Evolutionary conservation across 2,113 vertebrate species (phyloP).

Genomic region (Ceyx melanurus): DNA sequence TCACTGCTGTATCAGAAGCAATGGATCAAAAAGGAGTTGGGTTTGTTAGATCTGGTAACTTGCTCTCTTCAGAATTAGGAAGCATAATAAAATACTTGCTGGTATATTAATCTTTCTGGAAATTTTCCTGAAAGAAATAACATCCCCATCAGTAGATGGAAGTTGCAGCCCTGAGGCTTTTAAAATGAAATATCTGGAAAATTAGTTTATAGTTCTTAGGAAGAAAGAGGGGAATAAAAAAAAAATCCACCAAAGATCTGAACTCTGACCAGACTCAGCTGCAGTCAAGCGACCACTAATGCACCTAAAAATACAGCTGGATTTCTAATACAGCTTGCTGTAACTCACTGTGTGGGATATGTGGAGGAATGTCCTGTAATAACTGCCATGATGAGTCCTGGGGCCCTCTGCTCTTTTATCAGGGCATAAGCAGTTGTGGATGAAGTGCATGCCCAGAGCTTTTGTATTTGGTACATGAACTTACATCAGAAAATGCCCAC

Average conservation of each 20-base stretch:
- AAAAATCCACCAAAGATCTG: background rate
- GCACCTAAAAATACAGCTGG: slow-evolving; percentile 66
- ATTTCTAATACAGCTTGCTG: slow-evolving; percentile 15
- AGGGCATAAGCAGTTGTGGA: background rate
- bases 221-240: background rate
- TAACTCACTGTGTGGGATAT: slow-evolving; percentile 45
- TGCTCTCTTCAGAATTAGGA: background rate
- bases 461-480: background rate
- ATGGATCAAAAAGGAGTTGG: background rate
- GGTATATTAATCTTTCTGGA: background rate
- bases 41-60: background rate
- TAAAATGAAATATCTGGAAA: background rate
- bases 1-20: background rate
- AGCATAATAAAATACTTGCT: background rate
- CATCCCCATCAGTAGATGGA: background rate
- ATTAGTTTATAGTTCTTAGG: background rate
- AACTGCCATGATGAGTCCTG: slow-evolving; percentile 56
- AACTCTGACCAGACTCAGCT: background rate
- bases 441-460: background rate
- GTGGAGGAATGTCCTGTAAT: slow-evolving; percentile 64
- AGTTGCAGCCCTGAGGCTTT: background rate
- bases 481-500: background rate
- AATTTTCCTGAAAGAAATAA: background rate
- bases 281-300: slow-evolving; percentile 36
- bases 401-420: slow-evolving; percentile 51